Evolutionary conservation across 2,888 invertebrate genomes (phyloP).

Genomic region (Neoitamus cyanurus): DNA sequence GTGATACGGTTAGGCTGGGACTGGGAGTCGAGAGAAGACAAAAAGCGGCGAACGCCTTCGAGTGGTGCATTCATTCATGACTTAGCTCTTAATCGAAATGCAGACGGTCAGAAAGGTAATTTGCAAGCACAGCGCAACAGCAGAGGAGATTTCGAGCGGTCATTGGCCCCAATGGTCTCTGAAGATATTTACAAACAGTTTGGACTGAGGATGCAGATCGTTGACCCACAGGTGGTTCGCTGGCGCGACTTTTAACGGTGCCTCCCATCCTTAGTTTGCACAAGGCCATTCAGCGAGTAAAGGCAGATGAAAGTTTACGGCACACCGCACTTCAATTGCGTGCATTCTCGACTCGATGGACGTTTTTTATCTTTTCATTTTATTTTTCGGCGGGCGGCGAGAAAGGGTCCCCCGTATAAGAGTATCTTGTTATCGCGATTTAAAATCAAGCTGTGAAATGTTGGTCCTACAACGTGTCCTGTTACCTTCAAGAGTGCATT

Average conservation of each 20-base stretch:
- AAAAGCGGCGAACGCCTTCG: background rate
- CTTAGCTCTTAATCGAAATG: background rate
- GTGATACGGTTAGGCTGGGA: background rate
- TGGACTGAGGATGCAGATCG: background rate
- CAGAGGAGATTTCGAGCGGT: background rate
- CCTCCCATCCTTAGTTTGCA: background rate
- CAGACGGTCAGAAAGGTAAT: background rate
- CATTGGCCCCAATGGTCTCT: background rate
- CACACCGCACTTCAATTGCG: background rate
- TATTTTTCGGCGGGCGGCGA: background rate
- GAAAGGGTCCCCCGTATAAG: background rate
- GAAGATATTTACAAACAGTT: background rate
- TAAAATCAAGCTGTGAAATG: background rate
- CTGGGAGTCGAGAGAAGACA: background rate
- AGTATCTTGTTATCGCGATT: background rate
- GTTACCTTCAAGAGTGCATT: background rate
- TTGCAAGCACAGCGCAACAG: background rate
- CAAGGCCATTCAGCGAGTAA: background rate
- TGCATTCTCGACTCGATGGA: background rate
- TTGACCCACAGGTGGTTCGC: background rate
- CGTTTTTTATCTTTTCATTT: background rate
- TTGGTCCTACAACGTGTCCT: background rate
- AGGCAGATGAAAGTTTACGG: background rate
- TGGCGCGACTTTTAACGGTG: background rate
- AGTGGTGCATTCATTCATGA: background rate